Conservation (phyloP, 2,888 invertebrate genomes). For the Chaetogeoica ovagalla region DNA sequence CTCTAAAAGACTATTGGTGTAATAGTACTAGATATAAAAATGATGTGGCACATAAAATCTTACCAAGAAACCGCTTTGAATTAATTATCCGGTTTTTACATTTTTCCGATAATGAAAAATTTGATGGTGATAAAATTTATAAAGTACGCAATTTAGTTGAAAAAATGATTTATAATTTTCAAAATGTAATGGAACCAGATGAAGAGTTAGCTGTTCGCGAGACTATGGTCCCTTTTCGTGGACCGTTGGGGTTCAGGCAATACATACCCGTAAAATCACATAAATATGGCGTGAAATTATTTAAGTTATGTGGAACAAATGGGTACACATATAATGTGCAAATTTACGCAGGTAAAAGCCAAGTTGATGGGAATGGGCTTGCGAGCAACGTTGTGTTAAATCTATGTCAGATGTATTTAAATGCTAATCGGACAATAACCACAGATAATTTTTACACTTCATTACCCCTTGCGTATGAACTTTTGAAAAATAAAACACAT, state of each 20-base stretch:
- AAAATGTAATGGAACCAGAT: no score
- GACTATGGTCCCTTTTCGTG: no score
- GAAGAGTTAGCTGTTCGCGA: no score
- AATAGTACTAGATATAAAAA: no score
- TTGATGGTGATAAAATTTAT: no score
- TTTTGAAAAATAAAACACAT: conserved; percentile 2
- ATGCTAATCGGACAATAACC: neutral
- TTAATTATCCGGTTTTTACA: no score
- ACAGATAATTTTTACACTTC: conserved; percentile 16
- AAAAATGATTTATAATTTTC: no score
- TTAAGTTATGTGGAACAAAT: neutral
- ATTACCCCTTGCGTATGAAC: conserved; percentile 5
- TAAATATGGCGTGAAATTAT: neutral
- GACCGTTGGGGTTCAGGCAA: neutral
- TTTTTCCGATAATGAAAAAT: no score
- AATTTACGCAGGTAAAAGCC: neutral
- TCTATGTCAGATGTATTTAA: neutral
- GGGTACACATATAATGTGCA: neutral
- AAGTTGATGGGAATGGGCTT: neutral
- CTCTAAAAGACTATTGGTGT: no score
- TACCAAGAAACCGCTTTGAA: no score
- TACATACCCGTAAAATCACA: neutral
- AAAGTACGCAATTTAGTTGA: no score
- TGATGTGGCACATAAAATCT: no score
- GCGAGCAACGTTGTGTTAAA: neutral